These are phyloP conservation scores for Charadrius vociferus DNA, from an alignment of 2,113 vertebrate species.

Conservation along the genomic window DNA sequence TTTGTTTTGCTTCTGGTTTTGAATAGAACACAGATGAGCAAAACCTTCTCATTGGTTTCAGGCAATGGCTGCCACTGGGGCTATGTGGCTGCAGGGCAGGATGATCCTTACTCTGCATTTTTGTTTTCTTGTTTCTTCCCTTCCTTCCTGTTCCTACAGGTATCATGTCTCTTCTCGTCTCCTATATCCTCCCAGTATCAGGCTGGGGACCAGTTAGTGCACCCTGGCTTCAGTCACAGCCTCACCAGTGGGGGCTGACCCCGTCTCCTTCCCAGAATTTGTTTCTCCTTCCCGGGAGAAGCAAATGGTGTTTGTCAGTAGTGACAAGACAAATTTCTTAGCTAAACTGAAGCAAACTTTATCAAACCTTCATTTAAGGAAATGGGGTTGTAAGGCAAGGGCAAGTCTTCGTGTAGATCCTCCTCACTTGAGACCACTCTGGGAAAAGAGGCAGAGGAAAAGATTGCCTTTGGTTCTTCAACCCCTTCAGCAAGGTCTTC, in stretches of 20 bases:
- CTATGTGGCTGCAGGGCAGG: not conserved
- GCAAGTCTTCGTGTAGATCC: not conserved
- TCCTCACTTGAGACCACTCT: not conserved
- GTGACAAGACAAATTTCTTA: not conserved
- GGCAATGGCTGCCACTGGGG: not conserved
- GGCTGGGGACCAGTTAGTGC: not conserved
- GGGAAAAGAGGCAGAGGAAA: not conserved
- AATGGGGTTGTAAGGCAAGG: not conserved
- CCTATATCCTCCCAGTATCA: not conserved
- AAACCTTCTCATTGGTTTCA: not conserved
- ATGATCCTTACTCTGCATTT: not conserved
- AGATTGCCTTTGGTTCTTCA: not conserved
- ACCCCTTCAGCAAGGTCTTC: not conserved
- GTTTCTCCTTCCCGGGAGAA: not conserved
- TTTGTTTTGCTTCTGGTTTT: not conserved
- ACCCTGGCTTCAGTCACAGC: not conserved
- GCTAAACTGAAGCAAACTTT: not conserved
- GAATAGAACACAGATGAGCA: not conserved
- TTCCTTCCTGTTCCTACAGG: not conserved
- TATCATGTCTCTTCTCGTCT: not conserved
- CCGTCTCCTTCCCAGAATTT: not conserved
- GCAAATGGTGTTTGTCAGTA: not conserved
- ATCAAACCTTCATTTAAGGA: not conserved
- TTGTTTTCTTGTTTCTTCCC: not conserved
- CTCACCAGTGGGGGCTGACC: accelerated